These are phyloP conservation scores for Monoplex corrugatus DNA, from an alignment of 2,888 invertebrate species.

Conservation along the genomic window DNA sequence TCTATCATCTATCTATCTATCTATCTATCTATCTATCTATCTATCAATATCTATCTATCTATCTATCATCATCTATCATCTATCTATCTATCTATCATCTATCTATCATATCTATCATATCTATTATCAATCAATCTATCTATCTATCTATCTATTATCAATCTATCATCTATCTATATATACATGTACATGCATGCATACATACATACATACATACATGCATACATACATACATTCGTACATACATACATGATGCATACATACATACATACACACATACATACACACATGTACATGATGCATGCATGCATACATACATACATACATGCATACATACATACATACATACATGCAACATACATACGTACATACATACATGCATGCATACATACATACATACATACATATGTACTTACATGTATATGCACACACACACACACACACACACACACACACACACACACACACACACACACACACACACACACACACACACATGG, in stretches of 20 bases:
- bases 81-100: too few relatives aligned
- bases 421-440: background rate
- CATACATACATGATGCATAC: background rate
- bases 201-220: too few relatives aligned
- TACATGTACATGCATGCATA: too few relatives aligned
- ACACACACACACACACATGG: conserved; percentile 8
- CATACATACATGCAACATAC: background rate
- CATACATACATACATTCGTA: background rate
- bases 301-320: background rate
- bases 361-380: background rate
- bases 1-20: too few relatives aligned
- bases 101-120: too few relatives aligned
- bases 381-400: background rate
- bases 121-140: too few relatives aligned
- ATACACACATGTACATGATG: background rate
- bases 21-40: too few relatives aligned
- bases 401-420: conserved; percentile 7
- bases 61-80: too few relatives aligned
- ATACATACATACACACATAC: background rate
- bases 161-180: too few relatives aligned
- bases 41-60: too few relatives aligned
- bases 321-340: too few relatives aligned
- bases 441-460: background rate
- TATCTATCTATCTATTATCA: too few relatives aligned
- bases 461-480: background rate